These are phyloP conservation scores for Pygoscelis antarcticus DNA, from an alignment of 2,113 vertebrate species.

Conservation along the genomic window DNA sequence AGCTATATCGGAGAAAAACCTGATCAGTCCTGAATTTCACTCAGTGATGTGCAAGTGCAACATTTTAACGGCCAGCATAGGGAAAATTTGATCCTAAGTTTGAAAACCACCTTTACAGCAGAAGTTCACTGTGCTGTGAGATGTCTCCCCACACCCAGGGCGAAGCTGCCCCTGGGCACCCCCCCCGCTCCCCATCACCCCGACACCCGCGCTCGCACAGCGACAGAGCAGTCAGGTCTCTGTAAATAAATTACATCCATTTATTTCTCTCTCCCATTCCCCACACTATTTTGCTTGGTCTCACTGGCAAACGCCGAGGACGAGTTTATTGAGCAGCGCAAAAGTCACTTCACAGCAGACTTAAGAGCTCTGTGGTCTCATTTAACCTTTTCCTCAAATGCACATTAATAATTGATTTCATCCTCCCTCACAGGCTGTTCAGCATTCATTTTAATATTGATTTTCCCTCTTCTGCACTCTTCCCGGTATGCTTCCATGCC, in stretches of 20 bases:
- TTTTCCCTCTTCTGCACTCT: neutral
- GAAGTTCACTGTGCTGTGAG: accelerated
- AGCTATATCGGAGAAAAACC: neutral
- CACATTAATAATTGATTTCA: neutral
- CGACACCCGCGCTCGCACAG: neutral
- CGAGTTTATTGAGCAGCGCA: no score
- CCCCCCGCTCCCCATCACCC: neutral
- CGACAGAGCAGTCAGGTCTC: neutral
- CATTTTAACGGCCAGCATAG: accelerated
- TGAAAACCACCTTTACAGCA: neutral
- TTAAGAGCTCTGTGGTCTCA: neutral
- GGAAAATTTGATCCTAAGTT: accelerated
- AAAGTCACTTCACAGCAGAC: no score
- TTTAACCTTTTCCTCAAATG: neutral
- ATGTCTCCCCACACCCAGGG: neutral
- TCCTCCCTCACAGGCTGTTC: neutral
- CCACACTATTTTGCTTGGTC: neutral
- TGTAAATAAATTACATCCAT: accelerated
- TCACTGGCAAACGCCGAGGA: neutral
- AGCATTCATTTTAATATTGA: neutral
- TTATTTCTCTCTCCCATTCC: neutral
- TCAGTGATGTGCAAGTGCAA: neutral
- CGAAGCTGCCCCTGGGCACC: neutral
- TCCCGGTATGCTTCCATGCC: neutral
- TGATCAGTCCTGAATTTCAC: neutral